Evolutionary conservation across 2,888 invertebrate species (phyloP).

Genomic region (Athrips mouffetella): DNA sequence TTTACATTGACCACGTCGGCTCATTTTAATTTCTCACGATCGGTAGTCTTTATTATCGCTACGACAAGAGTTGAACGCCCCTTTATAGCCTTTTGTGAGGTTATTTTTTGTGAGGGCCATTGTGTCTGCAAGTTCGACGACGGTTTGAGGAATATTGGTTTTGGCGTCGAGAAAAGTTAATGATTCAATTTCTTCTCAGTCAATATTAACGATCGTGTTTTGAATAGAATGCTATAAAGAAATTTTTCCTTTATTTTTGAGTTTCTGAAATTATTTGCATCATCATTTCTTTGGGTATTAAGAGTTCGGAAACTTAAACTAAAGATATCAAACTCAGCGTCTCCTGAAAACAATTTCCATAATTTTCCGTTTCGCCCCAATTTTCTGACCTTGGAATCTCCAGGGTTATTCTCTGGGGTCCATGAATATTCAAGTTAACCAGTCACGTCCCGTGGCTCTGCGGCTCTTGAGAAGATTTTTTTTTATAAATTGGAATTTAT

Average conservation of each 20-base stretch:
- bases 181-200: not conserved
- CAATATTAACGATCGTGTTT: too few relatives aligned
- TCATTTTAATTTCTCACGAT: slow-evolving; percentile 63
- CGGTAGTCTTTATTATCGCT: slow-evolving; percentile 47
- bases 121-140: not conserved
- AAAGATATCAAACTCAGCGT: not conserved
- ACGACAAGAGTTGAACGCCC: slow-evolving; percentile 43
- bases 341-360: too few relatives aligned
- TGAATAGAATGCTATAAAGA: too few relatives aligned
- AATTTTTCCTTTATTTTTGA: too few relatives aligned
- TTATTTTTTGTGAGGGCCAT: not conserved
- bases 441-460: not conserved
- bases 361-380: not conserved
- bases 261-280: not conserved
- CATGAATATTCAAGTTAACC: not conserved
- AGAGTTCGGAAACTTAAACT: not conserved
- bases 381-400: slow-evolving; percentile 1
- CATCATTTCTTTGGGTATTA: not conserved
- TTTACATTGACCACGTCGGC: slow-evolving; percentile 53
- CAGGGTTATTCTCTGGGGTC: not conserved
- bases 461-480: not conserved
- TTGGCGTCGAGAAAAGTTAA: not conserved
- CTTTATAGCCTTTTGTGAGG: slow-evolving; percentile 37
- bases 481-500: not conserved
- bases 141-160: not conserved